Conservation (phyloP, 2,113 vertebrate species). For the Spea multiplicata region DNA sequence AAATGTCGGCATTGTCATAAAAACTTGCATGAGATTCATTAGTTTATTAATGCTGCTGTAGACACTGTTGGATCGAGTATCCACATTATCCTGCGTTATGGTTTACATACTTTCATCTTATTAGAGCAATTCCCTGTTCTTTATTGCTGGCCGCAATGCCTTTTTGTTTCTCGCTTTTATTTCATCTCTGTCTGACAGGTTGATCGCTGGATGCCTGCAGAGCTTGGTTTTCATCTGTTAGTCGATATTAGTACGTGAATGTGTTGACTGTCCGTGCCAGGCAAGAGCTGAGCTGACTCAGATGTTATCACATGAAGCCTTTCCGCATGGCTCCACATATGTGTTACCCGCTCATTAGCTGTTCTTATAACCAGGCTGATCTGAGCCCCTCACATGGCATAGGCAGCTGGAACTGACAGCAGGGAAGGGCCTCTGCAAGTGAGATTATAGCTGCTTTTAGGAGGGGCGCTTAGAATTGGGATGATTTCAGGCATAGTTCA, state of each 20-base stretch:
- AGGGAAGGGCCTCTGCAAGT: slow-evolving; percentile 38
- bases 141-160: neutral
- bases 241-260: slow-evolving; percentile 24
- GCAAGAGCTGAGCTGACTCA: slow-evolving; percentile 45
- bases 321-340: slow-evolving; percentile 36
- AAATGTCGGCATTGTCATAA: no score
- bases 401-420: slow-evolving; percentile 38
- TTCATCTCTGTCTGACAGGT: slow-evolving; percentile 12
- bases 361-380: slow-evolving; percentile 25
- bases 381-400: slow-evolving; percentile 34
- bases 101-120: neutral
- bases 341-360: slow-evolving; percentile 41
- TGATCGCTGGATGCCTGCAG: slow-evolving; percentile 31
- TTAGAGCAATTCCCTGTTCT: neutral
- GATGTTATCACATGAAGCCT: slow-evolving; percentile 39
- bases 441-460: slow-evolving; percentile 33
- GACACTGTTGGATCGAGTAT: neutral
- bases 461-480: neutral
- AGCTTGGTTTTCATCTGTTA: slow-evolving; percentile 41
- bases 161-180: slow-evolving; percentile 14
- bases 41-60: neutral
- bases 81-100: neutral
- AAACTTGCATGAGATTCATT: neutral
- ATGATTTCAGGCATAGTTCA: neutral
- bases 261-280: slow-evolving; percentile 39